phyloP scores from a whole-genome alignment of 1,140 invertebrate species.

The Agrilus planipennis region DNA sequence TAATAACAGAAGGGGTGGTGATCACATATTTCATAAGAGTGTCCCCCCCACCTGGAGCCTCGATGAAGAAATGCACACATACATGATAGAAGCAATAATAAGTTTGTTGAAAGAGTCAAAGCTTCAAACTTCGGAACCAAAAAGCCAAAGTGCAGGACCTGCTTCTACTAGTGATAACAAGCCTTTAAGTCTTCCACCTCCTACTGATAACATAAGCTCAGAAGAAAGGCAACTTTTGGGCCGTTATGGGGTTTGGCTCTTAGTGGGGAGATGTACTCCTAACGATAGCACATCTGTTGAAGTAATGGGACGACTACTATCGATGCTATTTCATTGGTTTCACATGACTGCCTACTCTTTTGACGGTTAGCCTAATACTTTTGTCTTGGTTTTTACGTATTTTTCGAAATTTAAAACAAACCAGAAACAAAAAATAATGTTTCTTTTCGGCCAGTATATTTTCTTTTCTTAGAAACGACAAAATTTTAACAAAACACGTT shows the following conservation, averaged over 20 bases:
- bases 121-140: conserved; percentile 49
- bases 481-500: too few species aligned
- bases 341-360: conserved; percentile 93
- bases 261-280: conserved; percentile 87
- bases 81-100: conserved; percentile 93
- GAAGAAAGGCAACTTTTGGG: conserved; percentile 84
- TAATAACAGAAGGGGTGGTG: conserved; percentile 68
- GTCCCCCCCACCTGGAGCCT: conserved; percentile 77
- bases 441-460: too few species aligned
- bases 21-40: conserved; percentile 82
- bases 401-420: too few species aligned
- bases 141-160: too few species aligned
- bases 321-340: conserved; percentile 99
- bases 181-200: conserved; percentile 15
- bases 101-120: conserved; percentile 72
- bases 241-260: conserved; percentile 91
- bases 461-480: too few species aligned
- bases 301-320: conserved; percentile 80
- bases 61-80: conserved; percentile 82
- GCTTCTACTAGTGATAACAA: conserved; percentile 4
- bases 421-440: too few species aligned
- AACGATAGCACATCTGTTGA: conserved; percentile 74
- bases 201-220: conserved; percentile 47
- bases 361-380: conserved; percentile 56
- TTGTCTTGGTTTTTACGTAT: too few species aligned